These are phyloP conservation scores for Myanophis thanlyinensis DNA, from an alignment of 2,113 vertebrate genomes.

Conservation along the genomic window DNA sequence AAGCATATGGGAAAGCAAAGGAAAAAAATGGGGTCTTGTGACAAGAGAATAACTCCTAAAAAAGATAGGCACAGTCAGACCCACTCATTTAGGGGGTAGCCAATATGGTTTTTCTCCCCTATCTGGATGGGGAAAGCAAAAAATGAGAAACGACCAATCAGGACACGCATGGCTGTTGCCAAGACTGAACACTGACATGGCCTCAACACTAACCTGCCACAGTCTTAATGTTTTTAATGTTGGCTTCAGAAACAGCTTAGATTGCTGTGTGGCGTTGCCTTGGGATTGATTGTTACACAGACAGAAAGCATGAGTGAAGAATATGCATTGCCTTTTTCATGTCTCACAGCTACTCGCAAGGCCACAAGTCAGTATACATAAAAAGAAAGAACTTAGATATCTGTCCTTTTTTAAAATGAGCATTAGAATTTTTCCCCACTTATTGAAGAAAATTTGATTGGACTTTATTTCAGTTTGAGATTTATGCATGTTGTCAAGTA, in stretches of 20 bases:
- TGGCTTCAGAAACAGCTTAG: not conserved
- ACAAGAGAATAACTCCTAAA: not conserved
- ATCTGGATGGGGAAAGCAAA: not conserved
- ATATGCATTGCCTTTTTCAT: not conserved
- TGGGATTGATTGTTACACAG: not conserved
- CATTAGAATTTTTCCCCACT: constrained; percentile 67
- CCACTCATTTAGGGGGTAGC: not conserved
- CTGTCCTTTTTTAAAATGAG: constrained; percentile 48
- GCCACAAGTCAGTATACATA: not conserved
- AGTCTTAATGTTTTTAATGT: not conserved
- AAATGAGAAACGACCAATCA: not conserved
- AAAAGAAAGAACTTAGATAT: constrained; percentile 14
- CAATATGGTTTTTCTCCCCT: not conserved
- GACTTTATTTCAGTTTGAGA: constrained; percentile 61
- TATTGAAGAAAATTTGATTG: constrained; percentile 49
- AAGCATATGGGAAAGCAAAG: not conserved
- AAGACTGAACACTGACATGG: not conserved
- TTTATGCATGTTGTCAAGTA: constrained; percentile 73
- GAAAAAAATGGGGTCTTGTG: not conserved
- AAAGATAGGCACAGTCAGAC: not conserved
- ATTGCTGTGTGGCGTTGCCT: not conserved
- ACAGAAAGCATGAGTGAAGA: not conserved
- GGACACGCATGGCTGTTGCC: not conserved
- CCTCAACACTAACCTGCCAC: not conserved
- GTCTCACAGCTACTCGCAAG: not conserved